phyloP scores from a whole-genome alignment of 1,140 invertebrate genomes.

The Cyphomyrmex costatus region DNA sequence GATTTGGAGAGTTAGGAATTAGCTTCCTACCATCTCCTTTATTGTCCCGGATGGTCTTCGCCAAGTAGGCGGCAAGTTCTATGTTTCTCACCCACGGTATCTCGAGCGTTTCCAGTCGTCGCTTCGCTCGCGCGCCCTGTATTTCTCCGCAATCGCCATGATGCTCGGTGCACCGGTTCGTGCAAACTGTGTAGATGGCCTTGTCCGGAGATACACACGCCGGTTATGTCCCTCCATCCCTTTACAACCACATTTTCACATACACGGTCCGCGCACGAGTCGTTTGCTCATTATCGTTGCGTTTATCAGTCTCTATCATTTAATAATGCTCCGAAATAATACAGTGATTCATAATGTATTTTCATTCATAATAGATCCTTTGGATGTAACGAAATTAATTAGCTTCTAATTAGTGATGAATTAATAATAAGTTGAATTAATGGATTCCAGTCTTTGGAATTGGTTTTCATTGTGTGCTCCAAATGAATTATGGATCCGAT shows the following conservation, averaged over 20 bases:
- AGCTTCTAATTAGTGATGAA: neutral
- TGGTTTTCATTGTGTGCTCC: neutral
- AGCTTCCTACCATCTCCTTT: constrained; percentile 46
- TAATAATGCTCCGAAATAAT: constrained; percentile 18
- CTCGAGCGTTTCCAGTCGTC: constrained; percentile 41
- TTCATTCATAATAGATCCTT: neutral
- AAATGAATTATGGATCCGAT: neutral
- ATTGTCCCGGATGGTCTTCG: constrained; percentile 23
- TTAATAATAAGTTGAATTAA: no score
- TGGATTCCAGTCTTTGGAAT: neutral
- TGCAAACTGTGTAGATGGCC: constrained; percentile 38
- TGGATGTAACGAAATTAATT: constrained; percentile 1
- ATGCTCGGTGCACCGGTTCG: constrained; percentile 8
- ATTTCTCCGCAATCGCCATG: constrained; percentile 24
- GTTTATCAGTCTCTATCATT: constrained; percentile 1
- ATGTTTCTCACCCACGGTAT: constrained; percentile 45
- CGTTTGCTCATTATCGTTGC: neutral
- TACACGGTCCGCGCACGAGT: neutral
- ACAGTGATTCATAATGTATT: constrained; percentile 12
- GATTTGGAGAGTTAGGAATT: constrained; percentile 49
- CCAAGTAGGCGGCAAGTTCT: constrained; percentile 13
- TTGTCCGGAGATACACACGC: constrained; percentile 40
- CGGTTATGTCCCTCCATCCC: neutral
- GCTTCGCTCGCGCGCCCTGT: constrained; percentile 31
- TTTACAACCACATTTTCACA: neutral